A percentile compares a stretch with the other conserved stretches of the same genome.
These are phyloP conservation scores for Echinops telfairi DNA, from an alignment of 2,113 vertebrate species.

Conservation along the genomic window DNA sequence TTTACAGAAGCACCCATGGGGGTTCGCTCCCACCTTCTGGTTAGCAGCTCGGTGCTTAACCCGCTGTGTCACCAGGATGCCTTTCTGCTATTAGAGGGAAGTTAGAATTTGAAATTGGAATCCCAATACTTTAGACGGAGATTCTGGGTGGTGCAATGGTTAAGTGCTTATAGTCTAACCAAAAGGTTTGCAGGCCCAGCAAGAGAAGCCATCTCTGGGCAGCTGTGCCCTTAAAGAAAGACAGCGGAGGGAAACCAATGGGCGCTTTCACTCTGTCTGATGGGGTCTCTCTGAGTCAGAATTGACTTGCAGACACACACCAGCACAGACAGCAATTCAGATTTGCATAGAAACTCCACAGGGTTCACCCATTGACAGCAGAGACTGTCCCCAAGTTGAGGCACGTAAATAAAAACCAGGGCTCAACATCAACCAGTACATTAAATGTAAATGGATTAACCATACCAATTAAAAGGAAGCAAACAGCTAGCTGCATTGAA, in stretches of 20 bases:
- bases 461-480: neutral
- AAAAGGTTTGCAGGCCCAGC: neutral
- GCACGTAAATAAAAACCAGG: neutral
- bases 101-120: neutral
- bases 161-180: neutral
- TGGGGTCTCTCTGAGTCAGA: neutral
- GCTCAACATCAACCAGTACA: neutral
- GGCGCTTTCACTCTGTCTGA: neutral
- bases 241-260: neutral
- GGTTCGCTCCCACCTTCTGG: too few relatives aligned
- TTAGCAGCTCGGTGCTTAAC: too few relatives aligned
- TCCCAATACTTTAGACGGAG: neutral
- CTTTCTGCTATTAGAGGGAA: neutral
- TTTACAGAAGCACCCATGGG: too few relatives aligned
- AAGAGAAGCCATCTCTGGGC: neutral
- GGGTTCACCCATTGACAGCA: neutral
- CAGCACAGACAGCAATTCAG: neutral
- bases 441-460: neutral
- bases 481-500: neutral
- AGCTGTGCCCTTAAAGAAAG: neutral
- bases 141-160: neutral
- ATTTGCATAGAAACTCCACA: neutral
- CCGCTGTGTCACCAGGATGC: too few relatives aligned
- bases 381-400: neutral
- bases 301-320: neutral